Evolutionary conservation across 1,140 invertebrate species (phyloP).

Genomic region (Zelostemma sp.): DNA sequence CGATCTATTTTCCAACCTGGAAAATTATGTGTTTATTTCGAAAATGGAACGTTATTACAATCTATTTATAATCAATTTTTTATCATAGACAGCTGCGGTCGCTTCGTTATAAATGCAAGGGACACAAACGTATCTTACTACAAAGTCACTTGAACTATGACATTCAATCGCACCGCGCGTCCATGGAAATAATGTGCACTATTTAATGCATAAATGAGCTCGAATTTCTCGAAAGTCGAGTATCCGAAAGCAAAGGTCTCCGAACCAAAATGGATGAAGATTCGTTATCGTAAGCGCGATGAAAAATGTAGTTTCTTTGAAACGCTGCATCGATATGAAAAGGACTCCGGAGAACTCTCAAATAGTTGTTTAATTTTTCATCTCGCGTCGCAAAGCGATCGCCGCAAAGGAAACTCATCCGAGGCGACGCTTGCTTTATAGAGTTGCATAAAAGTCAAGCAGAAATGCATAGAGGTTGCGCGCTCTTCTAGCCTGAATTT

Average conservation of each 20-base stretch:
- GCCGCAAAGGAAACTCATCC: too few species aligned
- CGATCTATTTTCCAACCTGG: slow-evolving; percentile 2
- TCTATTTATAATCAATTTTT: not conserved
- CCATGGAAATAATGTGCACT: not conserved
- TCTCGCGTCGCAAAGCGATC: not conserved
- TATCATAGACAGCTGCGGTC: not conserved
- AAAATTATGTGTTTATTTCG: not conserved
- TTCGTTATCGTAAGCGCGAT: too few species aligned
- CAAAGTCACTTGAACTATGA: not conserved
- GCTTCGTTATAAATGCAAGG: not conserved
- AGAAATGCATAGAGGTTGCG: slow-evolving; percentile 44
- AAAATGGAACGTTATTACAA: not conserved
- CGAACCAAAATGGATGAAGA: too few species aligned
- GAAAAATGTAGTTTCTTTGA: too few species aligned
- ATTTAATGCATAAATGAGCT: too few species aligned
- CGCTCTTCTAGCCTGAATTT: slow-evolving; percentile 50
- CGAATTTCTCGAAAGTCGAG: too few species aligned
- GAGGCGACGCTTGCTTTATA: too few species aligned
- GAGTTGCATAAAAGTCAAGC: slow-evolving; percentile 32
- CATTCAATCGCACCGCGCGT: not conserved
- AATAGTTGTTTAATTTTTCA: not conserved
- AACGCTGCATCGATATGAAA: too few species aligned
- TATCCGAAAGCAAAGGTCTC: too few species aligned
- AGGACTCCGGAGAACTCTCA: too few species aligned
- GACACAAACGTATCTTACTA: not conserved